phyloP scores from a whole-genome alignment of 2,113 vertebrate genomes.

The Tringa solitaria region DNA sequence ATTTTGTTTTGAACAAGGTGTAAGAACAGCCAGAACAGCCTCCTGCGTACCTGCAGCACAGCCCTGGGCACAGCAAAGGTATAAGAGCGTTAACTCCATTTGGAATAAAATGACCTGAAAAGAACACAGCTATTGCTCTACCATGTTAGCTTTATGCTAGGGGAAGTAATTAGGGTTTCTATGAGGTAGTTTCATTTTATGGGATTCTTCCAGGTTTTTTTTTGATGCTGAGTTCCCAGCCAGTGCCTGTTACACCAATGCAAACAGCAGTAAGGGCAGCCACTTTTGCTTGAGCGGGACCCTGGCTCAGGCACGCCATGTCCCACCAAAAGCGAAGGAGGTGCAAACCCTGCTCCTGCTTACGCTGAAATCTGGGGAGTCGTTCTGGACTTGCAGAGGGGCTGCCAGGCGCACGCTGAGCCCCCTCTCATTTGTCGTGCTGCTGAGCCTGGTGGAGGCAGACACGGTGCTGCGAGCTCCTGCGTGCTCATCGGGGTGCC shows the following conservation, averaged over 20 bases:
- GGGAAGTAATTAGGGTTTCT: background rate
- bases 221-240: background rate
- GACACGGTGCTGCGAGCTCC: background rate
- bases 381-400: background rate
- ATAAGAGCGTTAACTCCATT: background rate
- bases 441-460: background rate
- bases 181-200: background rate
- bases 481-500: fast-evolving
- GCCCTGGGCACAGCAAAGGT: background rate
- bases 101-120: background rate
- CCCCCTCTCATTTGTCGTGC: background rate
- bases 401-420: background rate
- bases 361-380: fast-evolving
- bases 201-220: background rate
- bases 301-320: background rate
- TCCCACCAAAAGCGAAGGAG: background rate
- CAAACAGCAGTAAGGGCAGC: background rate
- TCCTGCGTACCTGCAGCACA: background rate
- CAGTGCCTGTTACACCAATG: background rate
- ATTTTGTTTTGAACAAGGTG: background rate
- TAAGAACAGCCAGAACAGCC: background rate
- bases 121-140: background rate
- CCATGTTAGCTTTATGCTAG: background rate
- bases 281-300: background rate
- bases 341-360: background rate